Conservation (phyloP, 1,140 invertebrate genomes). For the Hypothenemus hampei region DNA sequence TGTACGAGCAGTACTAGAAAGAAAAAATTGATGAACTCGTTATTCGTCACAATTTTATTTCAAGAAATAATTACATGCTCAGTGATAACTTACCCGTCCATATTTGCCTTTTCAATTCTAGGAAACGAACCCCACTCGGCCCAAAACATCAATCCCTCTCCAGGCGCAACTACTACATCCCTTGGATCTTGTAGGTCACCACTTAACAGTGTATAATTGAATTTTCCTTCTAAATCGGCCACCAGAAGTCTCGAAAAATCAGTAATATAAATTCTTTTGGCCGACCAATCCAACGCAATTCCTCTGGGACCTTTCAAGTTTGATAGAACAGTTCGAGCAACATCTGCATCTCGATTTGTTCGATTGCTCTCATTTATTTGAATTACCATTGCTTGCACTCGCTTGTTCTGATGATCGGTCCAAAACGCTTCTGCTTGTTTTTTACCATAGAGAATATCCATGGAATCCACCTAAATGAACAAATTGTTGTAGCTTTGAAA, state of each 20-base stretch:
- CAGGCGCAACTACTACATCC: constrained; percentile 65
- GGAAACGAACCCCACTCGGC: constrained; percentile 44
- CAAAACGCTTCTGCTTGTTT: constrained; percentile 50
- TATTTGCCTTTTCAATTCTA: constrained; percentile 59
- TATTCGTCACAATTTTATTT: too few relatives aligned
- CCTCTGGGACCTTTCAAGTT: constrained; percentile 61
- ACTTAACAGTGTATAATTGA: constrained; percentile 54
- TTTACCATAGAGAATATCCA: constrained; percentile 50
- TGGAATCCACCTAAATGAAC: constrained; percentile 48
- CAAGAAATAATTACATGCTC: too few relatives aligned
- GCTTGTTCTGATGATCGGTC: constrained; percentile 52
- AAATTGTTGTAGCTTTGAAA: not conserved
- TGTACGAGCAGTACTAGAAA: too few relatives aligned
- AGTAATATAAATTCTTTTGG: constrained; percentile 67
- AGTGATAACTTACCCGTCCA: constrained; percentile 62
- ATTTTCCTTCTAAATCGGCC: constrained; percentile 55
- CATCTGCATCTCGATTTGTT: constrained; percentile 34
- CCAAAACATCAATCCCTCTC: constrained; percentile 51
- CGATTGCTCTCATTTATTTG: constrained; percentile 36
- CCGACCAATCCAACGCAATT: constrained; percentile 73
- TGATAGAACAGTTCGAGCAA: constrained; percentile 35
- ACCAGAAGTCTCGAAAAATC: constrained; percentile 61
- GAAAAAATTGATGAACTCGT: too few relatives aligned
- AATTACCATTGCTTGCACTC: constrained; percentile 38
- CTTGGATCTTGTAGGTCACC: constrained; percentile 55